Conservation (phyloP, 2,797 vertebrate genomes). For the Staurois parvus region DNA sequence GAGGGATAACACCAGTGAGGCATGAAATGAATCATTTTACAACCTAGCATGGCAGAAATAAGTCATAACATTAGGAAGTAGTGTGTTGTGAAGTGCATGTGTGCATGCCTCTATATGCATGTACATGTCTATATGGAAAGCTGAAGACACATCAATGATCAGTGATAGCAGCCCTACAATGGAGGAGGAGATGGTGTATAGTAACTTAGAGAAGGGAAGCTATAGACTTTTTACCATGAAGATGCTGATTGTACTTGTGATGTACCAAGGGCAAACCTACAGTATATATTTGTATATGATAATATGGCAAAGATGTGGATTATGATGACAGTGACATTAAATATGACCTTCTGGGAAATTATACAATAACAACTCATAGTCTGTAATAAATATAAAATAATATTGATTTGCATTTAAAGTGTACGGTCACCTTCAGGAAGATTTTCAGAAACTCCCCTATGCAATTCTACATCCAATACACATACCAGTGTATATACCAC, state of each 20-base stretch:
- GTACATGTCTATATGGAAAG: neutral
- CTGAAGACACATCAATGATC: neutral
- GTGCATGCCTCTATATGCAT: neutral
- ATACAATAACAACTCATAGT: neutral
- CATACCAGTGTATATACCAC: no score
- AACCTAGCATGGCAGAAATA: neutral
- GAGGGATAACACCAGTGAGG: slow-evolving; percentile 2
- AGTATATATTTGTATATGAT: neutral
- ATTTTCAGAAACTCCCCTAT: no score
- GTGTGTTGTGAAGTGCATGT: neutral
- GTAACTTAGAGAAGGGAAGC: neutral
- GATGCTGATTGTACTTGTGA: neutral
- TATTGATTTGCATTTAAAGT: no score
- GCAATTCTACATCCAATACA: no score
- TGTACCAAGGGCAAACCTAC: neutral
- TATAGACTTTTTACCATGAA: no score
- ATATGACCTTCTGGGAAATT: neutral
- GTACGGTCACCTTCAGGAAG: no score
- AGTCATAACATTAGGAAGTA: neutral
- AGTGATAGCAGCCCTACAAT: neutral
- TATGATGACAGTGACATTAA: neutral
- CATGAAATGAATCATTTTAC: neutral
- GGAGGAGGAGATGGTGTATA: no score
- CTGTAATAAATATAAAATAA: no score
- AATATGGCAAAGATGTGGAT: neutral